Percentiles rank a stretch among this genome's conserved stretches.
These are phyloP conservation scores for Tetraneura akinire DNA, from an alignment of 1,140 invertebrate species.

Conservation along the genomic window DNA sequence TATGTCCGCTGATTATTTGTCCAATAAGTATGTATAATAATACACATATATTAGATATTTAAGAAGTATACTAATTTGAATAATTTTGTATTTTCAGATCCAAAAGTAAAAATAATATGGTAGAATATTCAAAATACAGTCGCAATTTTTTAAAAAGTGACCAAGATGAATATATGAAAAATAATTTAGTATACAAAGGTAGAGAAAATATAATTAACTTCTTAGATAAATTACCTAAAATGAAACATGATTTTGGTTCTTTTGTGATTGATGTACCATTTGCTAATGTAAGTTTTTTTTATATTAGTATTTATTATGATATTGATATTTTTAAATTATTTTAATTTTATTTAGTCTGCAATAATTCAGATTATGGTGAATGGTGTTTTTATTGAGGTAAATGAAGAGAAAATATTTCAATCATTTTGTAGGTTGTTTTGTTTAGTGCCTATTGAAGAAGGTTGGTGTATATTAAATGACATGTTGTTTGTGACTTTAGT, in stretches of 20 bases:
- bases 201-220: conserved; percentile 31
- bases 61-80: neutral
- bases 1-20: conserved; percentile 7
- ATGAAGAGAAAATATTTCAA: neutral
- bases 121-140: neutral
- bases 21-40: neutral
- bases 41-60: neutral
- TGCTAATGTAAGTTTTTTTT: neutral
- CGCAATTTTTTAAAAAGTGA: conserved; percentile 5
- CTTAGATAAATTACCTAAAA: conserved; percentile 33
- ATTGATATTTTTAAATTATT: neutral
- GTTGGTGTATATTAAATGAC: conserved; percentile 41
- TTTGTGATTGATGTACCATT: conserved; percentile 36
- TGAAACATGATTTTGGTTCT: conserved; percentile 38
- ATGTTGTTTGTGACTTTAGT: conserved; percentile 17
- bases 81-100: neutral
- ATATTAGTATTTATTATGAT: neutral
- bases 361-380: conserved; percentile 36
- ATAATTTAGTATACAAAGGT: conserved; percentile 6
- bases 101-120: neutral
- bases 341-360: neutral
- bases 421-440: conserved; percentile 26
- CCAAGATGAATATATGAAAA: neutral
- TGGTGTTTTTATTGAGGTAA: conserved; percentile 25
- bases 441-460: neutral